Base-by-base conservation (phyloP, 2,113 vertebrate species). In the Myrmecophaga tridactyla region DNA sequence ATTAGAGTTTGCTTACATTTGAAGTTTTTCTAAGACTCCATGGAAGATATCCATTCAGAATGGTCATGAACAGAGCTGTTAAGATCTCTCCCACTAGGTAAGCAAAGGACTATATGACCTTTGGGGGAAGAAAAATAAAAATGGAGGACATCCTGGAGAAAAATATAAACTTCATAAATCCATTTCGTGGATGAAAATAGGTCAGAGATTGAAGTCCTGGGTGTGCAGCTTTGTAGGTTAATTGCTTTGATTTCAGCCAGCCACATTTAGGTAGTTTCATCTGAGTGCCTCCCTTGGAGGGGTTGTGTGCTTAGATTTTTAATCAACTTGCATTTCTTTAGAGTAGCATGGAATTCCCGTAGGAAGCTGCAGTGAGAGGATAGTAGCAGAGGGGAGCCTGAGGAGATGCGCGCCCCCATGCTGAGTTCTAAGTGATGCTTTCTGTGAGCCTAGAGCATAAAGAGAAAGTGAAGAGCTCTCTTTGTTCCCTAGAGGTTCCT, bases 221-320 rank as follows among this genome's bases (percentile, higher is more conserved):
- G 29, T 92, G 43, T 83, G 20, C 63, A 53, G 67, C 73, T 92
- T 91, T 93, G 69, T 89, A 89, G 94, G 95, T 89, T 94, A 96
- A 96, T 95, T 94, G 93, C 86, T 89, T 93, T 93, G 75, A 82
- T 89, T 91, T 91, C 43, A 86, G 14, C 43, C n/a, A 93, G 73
- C 12, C 48, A 62, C 70, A 31, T 80, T 86, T 72, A 94, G 69
- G 39, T 81, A 14, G 41, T 86, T 96, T 89, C 53, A 83, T 91
- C 62, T 81, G 63, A 48, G 10, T 88, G 56, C 41, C 53, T 95
- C 31, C 86, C 86, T 77, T 31, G 53, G 56, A 94, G 87, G 23
- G 43, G 94, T 18, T 21, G 7, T 36, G 13, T 94, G 77, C 73
- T 89, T 36, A 62, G 69, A 92, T 90, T 80, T 76, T 92, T 93